Evolutionary conservation across 2,113 vertebrate species (phyloP).

Genomic region (Oryctolagus cuniculus): mOryCun1.1 NC_091436.1:83403001-83403500

Average conservation of each 20-base stretch:
- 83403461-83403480: conserved; percentile 15
- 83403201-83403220: not conserved
- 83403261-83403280: not conserved
- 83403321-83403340: not conserved
- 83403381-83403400: not conserved
- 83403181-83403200: conserved; percentile 53
- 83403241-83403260: not conserved
- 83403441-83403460: not conserved
- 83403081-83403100: not conserved
- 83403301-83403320: not conserved
- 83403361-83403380: not conserved
- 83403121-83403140: not conserved
- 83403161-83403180: not conserved
- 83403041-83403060: not conserved
- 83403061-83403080: not conserved
- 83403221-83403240: not conserved
- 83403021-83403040: not conserved
- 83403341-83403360: not conserved
- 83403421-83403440: conserved; percentile 9
- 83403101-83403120: not conserved
- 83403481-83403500: conserved; percentile 1
- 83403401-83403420: not conserved
- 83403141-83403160: not conserved
- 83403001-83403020: not conserved
- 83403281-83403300: not conserved